These are phyloP conservation scores for Automeris io DNA, from an alignment of 2,888 invertebrate genomes.

Conservation along the genomic window DNA sequence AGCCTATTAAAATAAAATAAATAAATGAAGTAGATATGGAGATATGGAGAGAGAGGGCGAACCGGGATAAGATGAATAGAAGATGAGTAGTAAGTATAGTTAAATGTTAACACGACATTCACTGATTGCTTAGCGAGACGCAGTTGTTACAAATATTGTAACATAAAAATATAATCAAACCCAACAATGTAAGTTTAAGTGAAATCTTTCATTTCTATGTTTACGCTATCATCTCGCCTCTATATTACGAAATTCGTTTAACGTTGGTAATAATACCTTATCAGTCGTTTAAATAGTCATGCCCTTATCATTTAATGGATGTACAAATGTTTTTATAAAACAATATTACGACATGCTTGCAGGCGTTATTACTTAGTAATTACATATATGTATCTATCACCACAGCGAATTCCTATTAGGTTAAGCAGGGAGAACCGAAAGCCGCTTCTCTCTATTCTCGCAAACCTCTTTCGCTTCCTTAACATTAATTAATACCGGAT, in stretches of 20 bases:
- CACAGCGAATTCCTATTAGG: too few species aligned
- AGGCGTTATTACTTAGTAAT: slow-evolving; percentile 8
- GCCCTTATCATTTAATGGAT: slow-evolving; percentile 17
- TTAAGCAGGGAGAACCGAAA: too few species aligned
- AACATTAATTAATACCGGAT: too few species aligned
- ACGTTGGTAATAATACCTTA: slow-evolving; percentile 13
- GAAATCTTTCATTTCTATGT: slow-evolving; percentile 3
- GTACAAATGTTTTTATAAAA: slow-evolving; percentile 11
- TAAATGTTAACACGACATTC: neutral
- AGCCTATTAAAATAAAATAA: too few species aligned
- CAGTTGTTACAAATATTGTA: neutral
- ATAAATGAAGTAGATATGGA: too few species aligned
- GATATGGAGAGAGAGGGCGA: too few species aligned
- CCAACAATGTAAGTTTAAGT: neutral
- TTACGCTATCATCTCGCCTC: slow-evolving; percentile 11
- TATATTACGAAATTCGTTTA: slow-evolving; percentile 15
- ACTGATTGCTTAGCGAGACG: neutral
- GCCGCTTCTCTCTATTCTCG: too few species aligned
- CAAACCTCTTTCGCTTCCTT: too few species aligned
- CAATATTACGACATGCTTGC: slow-evolving; percentile 7
- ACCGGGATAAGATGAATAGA: too few species aligned
- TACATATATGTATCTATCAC: too few species aligned
- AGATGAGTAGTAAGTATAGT: too few species aligned
- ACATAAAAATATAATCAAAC: slow-evolving; percentile 2
- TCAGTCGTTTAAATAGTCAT: slow-evolving; percentile 16